phyloP scores from a whole-genome alignment of 2,797 vertebrate species.

The Melanotaenia boesemani region DNA sequence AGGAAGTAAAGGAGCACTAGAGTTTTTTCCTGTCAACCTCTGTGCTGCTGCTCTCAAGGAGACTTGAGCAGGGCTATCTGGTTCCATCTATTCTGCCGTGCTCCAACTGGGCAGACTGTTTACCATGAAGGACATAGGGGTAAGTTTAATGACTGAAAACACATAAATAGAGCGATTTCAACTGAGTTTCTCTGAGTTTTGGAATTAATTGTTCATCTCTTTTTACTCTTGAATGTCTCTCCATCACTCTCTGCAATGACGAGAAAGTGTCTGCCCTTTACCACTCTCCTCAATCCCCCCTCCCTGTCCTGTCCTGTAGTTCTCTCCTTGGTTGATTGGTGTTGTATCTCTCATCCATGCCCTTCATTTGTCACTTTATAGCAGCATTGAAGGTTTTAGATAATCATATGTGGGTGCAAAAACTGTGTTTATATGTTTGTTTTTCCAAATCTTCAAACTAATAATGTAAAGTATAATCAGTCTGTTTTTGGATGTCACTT shows the following conservation, averaged over 20 bases:
- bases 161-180: conserved; percentile 30
- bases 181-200: conserved; percentile 46
- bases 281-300: conserved; percentile 57
- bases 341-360: conserved; percentile 51
- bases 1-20: conserved; percentile 75
- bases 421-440: conserved; percentile 7
- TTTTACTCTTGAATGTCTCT: conserved; percentile 49
- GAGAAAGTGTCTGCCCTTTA: conserved; percentile 77
- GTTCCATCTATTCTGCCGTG: conserved; percentile 54
- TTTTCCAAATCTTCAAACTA: neutral
- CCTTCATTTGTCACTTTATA: conserved; percentile 68
- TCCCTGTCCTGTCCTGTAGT: conserved; percentile 58
- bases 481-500: conserved; percentile 27
- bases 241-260: conserved; percentile 70
- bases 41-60: conserved; percentile 71
- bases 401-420: neutral
- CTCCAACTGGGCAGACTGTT: conserved; percentile 59
- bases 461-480: neutral
- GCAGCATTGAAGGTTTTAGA: conserved; percentile 29
- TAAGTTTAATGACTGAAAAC: conserved; percentile 77
- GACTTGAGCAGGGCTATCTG: conserved; percentile 72
- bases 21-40: conserved; percentile 73
- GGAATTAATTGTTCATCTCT: conserved; percentile 29
- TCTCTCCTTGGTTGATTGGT: conserved; percentile 67
- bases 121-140: conserved; percentile 85